Base-by-base conservation (phyloP, 92 coral and sea anemone species). In the Phenganax subtilis region DNA sequence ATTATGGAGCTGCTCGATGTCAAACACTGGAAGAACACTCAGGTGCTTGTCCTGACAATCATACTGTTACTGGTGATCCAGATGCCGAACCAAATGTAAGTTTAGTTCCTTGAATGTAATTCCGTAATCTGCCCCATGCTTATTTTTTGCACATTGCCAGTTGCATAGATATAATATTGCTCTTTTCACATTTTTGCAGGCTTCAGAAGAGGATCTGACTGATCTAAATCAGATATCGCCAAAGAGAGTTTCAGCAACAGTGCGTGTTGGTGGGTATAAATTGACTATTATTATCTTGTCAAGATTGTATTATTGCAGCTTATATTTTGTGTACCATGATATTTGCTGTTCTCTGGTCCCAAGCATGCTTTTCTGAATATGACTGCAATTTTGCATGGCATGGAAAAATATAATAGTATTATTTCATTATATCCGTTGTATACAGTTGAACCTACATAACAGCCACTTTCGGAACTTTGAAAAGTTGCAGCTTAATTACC, bases 191-290 rank as follows among this genome's bases (percentile, higher is more conserved):
- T 0, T 27, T 20, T 66, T 66, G 15, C 6, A 66, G 72, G 15
- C 31, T 15, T 7, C 0, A 27, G 51, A 1, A 30, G 20, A 66
- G 12, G 10, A 8, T 9, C 72, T 66, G 8, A 9, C 51, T 7
- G 72, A 66, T 6, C 11, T 15, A 12, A 66, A 66, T 30, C 72
- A 66, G 72, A 66, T 66, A 66, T 10, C 44, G 0, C 72, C 72
- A 7, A 66, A 20, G 31, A 66, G 10, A 25, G 72, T 66, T 66
- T 4, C 3, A 16, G 14, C 72, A 8, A 66, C 47, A 30, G 72
- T 66, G 72, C 72, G 72, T 27, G 51, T 66, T 7, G 72, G 72
- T 66, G 20, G 47, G 72, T 66, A 66, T 66, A 66, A 27, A 9
- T 66, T 2, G 14, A 14, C 47, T 66, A 66, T 12, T 37, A 37